Evolutionary conservation across 2,797 vertebrate species (phyloP), one percentile per base, ranked within the genome.

Genomic region (Psittacula derbiana): DNA sequence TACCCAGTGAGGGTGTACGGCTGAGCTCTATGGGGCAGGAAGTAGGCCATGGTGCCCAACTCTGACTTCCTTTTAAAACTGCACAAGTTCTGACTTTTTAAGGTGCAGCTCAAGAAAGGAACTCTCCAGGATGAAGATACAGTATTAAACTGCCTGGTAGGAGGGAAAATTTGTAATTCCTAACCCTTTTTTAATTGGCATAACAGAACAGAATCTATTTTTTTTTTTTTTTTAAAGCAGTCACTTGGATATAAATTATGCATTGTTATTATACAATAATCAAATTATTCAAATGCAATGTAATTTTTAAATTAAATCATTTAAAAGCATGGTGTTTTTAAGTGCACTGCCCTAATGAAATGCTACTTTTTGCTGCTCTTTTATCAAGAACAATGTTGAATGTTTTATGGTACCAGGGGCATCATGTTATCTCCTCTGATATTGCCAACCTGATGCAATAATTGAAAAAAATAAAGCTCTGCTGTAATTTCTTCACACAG

Each of bases 231-330:
- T 9, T 46, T 76, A 19, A 25, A 86, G 62, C 28, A 66, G 33
- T 58, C 47, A 31, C 67, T 86, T 57, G 49, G 5, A 58, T 88
- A 75, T 79, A 60, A 92, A 88, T 93, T 86, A 80, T 88, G 44
- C 23, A 71, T 47, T 80, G 18, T 83, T 94, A 88, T 95, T 88
- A 84, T 90, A 80, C 66, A 92, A n/a, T 83, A 86, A 91, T 92
- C 83, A 94, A 94, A 89, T 80, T 0, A 78, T 76, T 95, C 44
- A 52, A 94, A 80, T 82, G 17, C 9, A 44, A 72, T 81, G 92
- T 75, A 86, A 66, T 92, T 94, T 93, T 84, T 41, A 86, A 95
- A 95, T 92, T 75, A 90, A 93, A 72, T 87, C 0, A 67, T 83
- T 92, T 70, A 23, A 85, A 89, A 84, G 16, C n/a, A 41, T 52